Conservation (phyloP, 2,113 vertebrate species). For the Spheniscus mendiculus region DNA sequence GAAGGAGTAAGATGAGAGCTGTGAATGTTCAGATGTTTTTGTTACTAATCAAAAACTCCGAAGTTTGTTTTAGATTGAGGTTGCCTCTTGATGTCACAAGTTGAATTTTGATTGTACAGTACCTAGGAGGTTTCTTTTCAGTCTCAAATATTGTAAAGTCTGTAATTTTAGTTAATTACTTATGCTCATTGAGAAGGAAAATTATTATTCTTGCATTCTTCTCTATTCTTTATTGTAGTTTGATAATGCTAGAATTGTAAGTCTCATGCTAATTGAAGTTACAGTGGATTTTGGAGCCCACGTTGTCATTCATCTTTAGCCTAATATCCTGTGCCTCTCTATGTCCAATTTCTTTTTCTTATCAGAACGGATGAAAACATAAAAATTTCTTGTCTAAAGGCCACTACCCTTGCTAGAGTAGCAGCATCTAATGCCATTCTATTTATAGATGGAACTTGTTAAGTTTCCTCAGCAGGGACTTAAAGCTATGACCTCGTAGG, state of each 20-base stretch:
- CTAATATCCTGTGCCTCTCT: not conserved
- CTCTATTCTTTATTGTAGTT: not conserved
- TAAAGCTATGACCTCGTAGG: constrained; percentile 53
- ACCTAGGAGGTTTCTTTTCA: not conserved
- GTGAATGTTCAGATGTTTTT: not conserved
- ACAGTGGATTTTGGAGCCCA: not conserved
- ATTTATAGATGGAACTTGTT: constrained; percentile 70
- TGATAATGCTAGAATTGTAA: not conserved
- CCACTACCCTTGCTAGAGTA: constrained; percentile 48
- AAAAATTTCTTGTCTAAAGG: constrained; percentile 43
- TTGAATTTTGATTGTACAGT: not conserved
- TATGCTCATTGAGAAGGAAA: not conserved
- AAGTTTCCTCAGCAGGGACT: constrained; percentile 65
- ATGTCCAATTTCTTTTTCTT: not conserved
- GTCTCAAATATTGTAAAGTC: not conserved
- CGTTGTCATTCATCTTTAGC: not conserved
- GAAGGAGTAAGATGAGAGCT: not conserved
- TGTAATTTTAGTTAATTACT: not conserved
- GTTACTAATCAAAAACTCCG: not conserved
- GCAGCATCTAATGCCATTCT: constrained; percentile 47
- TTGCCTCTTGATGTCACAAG: not conserved
- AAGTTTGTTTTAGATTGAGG: not conserved
- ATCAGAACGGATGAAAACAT: constrained; percentile 8
- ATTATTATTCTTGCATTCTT: not conserved
- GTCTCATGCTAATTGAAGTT: not conserved